Conservation (phyloP, 2,888 invertebrate genomes). For the Lithosia quadra region DNA sequence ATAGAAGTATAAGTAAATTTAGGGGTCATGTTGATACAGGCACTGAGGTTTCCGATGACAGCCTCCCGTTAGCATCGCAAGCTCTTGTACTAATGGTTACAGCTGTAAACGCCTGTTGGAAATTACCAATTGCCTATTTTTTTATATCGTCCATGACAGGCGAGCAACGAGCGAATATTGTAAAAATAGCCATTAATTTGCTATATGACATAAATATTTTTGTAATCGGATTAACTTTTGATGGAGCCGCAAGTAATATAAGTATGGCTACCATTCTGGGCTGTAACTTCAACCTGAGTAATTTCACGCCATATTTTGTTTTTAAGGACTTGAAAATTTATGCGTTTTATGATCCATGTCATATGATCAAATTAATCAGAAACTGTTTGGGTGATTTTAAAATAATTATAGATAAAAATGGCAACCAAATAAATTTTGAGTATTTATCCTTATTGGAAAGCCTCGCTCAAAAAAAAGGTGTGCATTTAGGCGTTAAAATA, state of each 20-base stretch:
- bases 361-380: constrained; percentile 4
- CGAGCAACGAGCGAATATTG: neutral
- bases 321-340: neutral
- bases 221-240: neutral
- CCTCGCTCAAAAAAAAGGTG: neutral
- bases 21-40: neutral
- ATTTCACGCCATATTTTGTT: neutral
- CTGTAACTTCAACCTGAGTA: neutral
- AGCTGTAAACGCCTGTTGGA: constrained; percentile 3
- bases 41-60: neutral
- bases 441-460: neutral
- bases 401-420: neutral
- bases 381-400: constrained; percentile 2
- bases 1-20: neutral
- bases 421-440: neutral
- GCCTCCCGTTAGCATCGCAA: neutral
- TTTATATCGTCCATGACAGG: neutral
- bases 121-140: constrained; percentile 10
- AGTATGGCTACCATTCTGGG: neutral
- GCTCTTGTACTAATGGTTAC: neutral
- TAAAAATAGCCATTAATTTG: neutral
- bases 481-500: constrained; percentile 3
- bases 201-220: neutral
- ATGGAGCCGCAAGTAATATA: neutral
- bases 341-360: constrained; percentile 3